phyloP scores from a whole-genome alignment of 1,140 invertebrate genomes.

The Pseudomyrmex cubaensis region DNA sequence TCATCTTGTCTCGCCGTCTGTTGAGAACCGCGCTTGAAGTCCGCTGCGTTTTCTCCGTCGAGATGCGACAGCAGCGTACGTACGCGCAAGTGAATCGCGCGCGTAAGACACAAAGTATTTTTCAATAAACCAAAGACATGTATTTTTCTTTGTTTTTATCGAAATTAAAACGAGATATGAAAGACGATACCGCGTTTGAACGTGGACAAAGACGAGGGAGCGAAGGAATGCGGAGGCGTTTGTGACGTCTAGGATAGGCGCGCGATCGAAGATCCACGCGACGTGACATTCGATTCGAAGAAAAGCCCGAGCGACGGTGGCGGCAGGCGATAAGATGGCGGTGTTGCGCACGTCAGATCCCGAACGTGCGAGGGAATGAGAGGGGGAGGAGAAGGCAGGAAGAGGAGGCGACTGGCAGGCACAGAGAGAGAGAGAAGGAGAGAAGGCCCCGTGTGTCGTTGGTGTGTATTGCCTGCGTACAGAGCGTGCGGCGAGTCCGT shows the following conservation, averaged over 20 bases:
- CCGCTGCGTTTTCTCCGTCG: no score
- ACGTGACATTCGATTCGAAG: conserved; percentile 26
- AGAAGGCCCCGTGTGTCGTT: conserved; percentile 21
- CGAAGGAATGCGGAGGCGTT: not conserved
- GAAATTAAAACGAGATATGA: not conserved
- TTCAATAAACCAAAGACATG: no score
- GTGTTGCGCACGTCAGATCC: conserved; percentile 41
- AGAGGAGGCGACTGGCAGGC: conserved; percentile 12
- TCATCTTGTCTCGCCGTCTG: no score
- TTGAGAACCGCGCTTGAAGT: no score
- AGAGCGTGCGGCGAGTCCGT: conserved; percentile 14
- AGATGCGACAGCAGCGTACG: no score
- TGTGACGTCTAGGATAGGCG: conserved; percentile 20
- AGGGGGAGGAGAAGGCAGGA: not conserved
- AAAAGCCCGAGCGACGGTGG: conserved; percentile 39
- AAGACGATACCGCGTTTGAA: not conserved
- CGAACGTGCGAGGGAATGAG: not conserved
- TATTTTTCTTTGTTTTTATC: no score
- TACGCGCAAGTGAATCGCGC: no score
- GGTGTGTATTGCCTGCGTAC: conserved; percentile 3
- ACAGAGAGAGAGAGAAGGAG: not conserved
- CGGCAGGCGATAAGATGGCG: conserved; percentile 56
- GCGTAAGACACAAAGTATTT: no score
- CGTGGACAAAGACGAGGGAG: no score
- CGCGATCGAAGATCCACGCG: conserved; percentile 21